Conservation (phyloP, 2,113 vertebrate genomes). For the Vulpes vulpes region DNA sequence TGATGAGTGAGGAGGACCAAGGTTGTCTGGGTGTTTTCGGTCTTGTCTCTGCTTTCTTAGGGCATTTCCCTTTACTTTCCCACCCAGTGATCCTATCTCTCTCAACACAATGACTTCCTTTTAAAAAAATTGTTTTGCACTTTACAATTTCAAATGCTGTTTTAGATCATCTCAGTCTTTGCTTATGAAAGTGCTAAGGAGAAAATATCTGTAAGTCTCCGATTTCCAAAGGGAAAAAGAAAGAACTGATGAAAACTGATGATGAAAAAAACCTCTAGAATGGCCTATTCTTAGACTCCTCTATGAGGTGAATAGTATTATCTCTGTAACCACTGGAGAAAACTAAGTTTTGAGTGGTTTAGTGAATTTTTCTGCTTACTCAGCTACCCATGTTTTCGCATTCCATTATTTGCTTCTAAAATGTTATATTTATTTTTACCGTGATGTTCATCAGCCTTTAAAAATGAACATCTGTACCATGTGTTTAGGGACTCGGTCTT, state of each 20-base stretch:
- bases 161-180: not conserved
- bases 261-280: not conserved
- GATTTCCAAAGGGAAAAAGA: not conserved
- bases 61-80: not conserved
- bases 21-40: not conserved
- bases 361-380: not conserved
- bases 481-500: not conserved
- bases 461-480: not conserved
- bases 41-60: not conserved
- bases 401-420: constrained; percentile 14
- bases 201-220: not conserved
- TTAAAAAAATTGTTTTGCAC: not conserved
- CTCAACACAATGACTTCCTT: not conserved
- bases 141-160: not conserved
- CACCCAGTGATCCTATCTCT: not conserved
- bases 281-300: not conserved
- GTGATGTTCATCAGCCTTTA: not conserved
- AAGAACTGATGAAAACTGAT: not conserved
- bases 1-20: not conserved
- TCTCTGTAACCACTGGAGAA: not conserved
- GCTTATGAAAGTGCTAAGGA: not conserved
- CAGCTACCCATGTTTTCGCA: not conserved
- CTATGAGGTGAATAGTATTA: not conserved
- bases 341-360: not conserved
- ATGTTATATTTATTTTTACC: not conserved